Percentiles rank a stretch among this genome's conserved stretches.
Evolutionary conservation across 92 coral and sea anemone genomes (phyloP).

Genomic region (Epizoanthus ramosus): DNA sequence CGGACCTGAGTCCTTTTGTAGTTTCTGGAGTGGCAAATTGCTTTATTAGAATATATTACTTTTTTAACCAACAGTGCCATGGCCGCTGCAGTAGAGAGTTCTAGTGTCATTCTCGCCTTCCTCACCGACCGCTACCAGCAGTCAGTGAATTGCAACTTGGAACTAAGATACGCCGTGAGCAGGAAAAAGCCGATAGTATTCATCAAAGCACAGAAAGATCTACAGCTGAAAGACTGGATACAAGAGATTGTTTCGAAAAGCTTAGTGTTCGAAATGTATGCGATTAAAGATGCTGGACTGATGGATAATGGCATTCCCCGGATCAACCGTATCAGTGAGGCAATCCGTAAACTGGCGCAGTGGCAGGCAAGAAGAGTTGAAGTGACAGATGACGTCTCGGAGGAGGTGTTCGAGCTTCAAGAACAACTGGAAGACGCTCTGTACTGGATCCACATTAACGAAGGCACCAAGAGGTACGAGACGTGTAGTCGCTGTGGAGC

Average conservation of each 20-base stretch:
- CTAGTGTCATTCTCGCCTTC: slow-evolving; percentile 65
- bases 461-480: slow-evolving; percentile 62
- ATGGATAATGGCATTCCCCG: slow-evolving; percentile 79
- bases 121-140: slow-evolving; percentile 81
- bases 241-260: slow-evolving; percentile 68
- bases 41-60: not conserved
- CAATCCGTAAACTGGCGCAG: slow-evolving; percentile 65
- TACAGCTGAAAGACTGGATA: slow-evolving; percentile 74
- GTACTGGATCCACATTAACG: slow-evolving; percentile 62
- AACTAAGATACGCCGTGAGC: slow-evolving; percentile 72
- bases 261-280: slow-evolving; percentile 60
- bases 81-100: slow-evolving; percentile 89
- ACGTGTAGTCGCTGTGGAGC: slow-evolving; percentile 80
- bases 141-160: slow-evolving; percentile 80
- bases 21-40: too few relatives aligned
- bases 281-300: slow-evolving; percentile 58
- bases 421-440: slow-evolving; percentile 73
- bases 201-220: slow-evolving; percentile 60
- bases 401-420: slow-evolving; percentile 69
- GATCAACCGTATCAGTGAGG: slow-evolving; percentile 73
- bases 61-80: slow-evolving; percentile 54
- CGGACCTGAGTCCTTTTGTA: too few relatives aligned
- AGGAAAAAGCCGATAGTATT: slow-evolving; percentile 69
- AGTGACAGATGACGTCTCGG: slow-evolving; percentile 66
- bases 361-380: slow-evolving; percentile 57